Base-by-base conservation (phyloP, 2,888 invertebrate species). In the Lasioglossum lativentre region DNA sequence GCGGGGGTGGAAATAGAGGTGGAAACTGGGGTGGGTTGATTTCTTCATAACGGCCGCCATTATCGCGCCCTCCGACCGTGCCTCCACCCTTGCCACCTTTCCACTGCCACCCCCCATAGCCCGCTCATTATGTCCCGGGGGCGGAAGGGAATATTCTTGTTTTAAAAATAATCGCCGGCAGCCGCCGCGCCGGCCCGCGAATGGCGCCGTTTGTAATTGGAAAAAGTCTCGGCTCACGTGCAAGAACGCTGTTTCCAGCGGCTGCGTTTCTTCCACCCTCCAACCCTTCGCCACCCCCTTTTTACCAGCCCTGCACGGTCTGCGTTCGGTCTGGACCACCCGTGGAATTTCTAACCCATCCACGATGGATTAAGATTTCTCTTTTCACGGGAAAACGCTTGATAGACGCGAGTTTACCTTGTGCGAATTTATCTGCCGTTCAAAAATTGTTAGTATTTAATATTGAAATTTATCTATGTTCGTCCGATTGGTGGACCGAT, bases 21-120 rank as follows among this genome's bases (percentile, higher is more conserved):
- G 88, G 92, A 85, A 85, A 88, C 93, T 86, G 93, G 93, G 93
- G 30, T 63, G 59, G 30, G 59, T 63, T 63, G 59, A 63, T 63
- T 63, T 63, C 59, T 63, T 63, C 59, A 94, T 94, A 94, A 95
- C 94, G 94, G 94, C 94, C 91, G 93, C 93, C 94, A 93, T 95
- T 95, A 95, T 94, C 75, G 75, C 79, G 80, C 88, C 34, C 81
- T 80, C 86, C 86, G 38, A 81, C 86, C 85, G 38, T 86, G 79
- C 78, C 87, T 47, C 40, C 87, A 83, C 82, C 86, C 89, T 82
- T 83, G 86, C 81, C 91, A 90, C 89, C 89, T 90, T 92, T 92
- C 90, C 92, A 92, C 92, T 90, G 89, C 82, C 89, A 94, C 94
- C 90, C 80, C 78, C 94, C 94, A 94, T 94, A 91, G 91, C 92